These are phyloP conservation scores for Drosophila nannoptera DNA, from an alignment of 1,140 invertebrate genomes.

Conservation along the genomic window DNA sequence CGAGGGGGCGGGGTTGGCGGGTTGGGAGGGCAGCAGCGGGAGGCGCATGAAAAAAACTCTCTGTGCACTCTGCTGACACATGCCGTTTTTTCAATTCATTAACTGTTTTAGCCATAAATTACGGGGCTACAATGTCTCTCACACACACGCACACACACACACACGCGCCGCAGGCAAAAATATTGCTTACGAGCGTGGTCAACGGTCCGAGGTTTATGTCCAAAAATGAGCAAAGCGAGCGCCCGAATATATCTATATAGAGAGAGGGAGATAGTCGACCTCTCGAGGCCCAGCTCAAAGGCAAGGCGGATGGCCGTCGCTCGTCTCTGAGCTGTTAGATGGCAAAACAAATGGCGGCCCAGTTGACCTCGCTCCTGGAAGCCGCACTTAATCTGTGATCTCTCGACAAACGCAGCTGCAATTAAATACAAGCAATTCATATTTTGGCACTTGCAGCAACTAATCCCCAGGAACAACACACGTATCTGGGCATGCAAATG, in stretches of 20 bases:
- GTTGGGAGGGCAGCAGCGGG: too few species aligned
- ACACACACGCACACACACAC: too few species aligned
- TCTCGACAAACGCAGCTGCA: constrained; percentile 29
- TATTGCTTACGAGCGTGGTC: too few species aligned
- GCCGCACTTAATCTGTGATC: constrained; percentile 28
- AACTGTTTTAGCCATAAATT: constrained; percentile 64
- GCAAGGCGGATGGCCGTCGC: too few species aligned
- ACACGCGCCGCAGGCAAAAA: too few species aligned
- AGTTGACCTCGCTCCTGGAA: background rate
- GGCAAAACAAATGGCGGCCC: too few species aligned
- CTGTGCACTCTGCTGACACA: constrained; percentile 55
- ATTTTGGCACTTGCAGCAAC: constrained; percentile 55
- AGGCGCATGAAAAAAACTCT: constrained; percentile 39
- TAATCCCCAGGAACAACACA: constrained; percentile 48
- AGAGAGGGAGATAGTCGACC: too few species aligned
- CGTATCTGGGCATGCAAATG: constrained; percentile 5
- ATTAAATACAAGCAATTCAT: constrained; percentile 58
- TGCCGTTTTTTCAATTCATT: constrained; percentile 62
- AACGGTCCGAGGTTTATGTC: too few species aligned
- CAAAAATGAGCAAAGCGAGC: too few species aligned
- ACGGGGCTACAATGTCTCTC: constrained; percentile 29
- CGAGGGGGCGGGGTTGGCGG: too few species aligned
- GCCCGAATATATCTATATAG: too few species aligned
- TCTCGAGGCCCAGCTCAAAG: too few species aligned
- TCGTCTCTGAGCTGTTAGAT: background rate